Conservation (phyloP, 1,140 invertebrate species). For the Holotrichia oblita region DNA sequence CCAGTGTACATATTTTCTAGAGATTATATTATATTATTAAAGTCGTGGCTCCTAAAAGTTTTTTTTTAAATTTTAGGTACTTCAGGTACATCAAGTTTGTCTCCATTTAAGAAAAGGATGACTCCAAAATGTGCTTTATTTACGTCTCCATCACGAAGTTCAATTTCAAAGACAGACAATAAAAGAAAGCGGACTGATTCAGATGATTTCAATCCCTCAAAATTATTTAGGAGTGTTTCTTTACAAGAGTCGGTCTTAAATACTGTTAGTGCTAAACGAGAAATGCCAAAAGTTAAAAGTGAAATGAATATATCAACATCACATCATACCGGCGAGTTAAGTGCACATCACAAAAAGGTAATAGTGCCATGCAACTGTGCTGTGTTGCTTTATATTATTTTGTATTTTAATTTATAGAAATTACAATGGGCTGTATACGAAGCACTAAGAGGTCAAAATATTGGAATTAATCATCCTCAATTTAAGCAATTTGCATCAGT, state of each 20-base stretch:
- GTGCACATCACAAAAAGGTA: slow-evolving; percentile 72
- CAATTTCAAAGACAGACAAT: slow-evolving; percentile 47
- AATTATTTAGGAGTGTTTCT: slow-evolving; percentile 64
- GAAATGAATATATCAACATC: slow-evolving; percentile 49
- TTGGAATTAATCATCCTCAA: slow-evolving; percentile 69
- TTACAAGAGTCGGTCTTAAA: slow-evolving; percentile 13
- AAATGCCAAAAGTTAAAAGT: slow-evolving; percentile 45
- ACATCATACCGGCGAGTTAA: slow-evolving; percentile 63
- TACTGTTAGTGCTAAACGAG: neutral
- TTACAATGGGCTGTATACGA: slow-evolving; percentile 75
- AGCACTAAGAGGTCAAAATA: slow-evolving; percentile 70
- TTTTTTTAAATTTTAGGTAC: slow-evolving; percentile 16
- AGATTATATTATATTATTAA: no score
- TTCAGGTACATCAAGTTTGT: slow-evolving; percentile 42
- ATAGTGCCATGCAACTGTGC: slow-evolving; percentile 18
- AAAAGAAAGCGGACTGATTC: slow-evolving; percentile 66
- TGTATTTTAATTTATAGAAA: slow-evolving; percentile 66
- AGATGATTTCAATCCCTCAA: slow-evolving; percentile 61
- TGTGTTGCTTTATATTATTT: slow-evolving; percentile 21
- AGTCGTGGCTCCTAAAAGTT: no score
- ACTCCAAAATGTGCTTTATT: slow-evolving; percentile 70
- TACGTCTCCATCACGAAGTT: slow-evolving; percentile 58
- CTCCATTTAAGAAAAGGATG: slow-evolving; percentile 50
- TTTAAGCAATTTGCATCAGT: slow-evolving; percentile 70
- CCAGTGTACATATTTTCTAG: no score